Percentiles rank a stretch among this genome's conserved stretches.
These are phyloP conservation scores for Anthopleura sola DNA, from an alignment of 64 coral and sea anemone genomes.

Conservation along the genomic window DNA sequence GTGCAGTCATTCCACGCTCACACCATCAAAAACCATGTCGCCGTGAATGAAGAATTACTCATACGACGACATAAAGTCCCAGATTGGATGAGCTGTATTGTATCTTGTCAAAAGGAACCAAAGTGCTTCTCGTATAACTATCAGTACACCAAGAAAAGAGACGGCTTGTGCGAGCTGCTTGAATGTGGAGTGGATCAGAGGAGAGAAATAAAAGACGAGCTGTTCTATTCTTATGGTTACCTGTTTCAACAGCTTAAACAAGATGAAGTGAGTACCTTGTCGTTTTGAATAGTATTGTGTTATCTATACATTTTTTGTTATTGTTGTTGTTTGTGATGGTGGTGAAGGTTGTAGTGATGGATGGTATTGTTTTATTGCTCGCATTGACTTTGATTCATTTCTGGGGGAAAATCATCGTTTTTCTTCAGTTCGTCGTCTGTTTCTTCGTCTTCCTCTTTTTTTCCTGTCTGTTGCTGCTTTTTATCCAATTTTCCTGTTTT, in stretches of 20 bases:
- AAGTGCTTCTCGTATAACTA: not conserved
- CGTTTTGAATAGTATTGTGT: not conserved
- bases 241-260: not conserved
- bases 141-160: not conserved
- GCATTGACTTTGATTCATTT: no score
- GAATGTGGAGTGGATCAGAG: not conserved
- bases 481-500: no score
- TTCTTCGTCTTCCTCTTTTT: no score
- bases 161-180: not conserved
- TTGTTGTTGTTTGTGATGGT: not conserved
- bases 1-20: not conserved
- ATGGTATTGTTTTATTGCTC: no score
- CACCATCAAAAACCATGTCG: not conserved
- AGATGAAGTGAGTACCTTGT: not conserved
- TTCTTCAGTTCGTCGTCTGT: no score
- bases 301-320: not conserved
- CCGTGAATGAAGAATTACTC: not conserved
- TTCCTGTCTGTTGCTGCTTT: no score
- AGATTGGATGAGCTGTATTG: constrained; percentile 6
- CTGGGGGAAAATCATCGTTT: no score
- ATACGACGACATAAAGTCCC: not conserved
- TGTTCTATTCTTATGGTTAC: not conserved
- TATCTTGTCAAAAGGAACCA: constrained; percentile 4
- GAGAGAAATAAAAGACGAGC: not conserved
- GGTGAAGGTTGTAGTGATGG: no score